These are phyloP conservation scores for Acrocephalus scirpaceus DNA, from an alignment of 2,797 vertebrate species.

Conservation along the genomic window DNA sequence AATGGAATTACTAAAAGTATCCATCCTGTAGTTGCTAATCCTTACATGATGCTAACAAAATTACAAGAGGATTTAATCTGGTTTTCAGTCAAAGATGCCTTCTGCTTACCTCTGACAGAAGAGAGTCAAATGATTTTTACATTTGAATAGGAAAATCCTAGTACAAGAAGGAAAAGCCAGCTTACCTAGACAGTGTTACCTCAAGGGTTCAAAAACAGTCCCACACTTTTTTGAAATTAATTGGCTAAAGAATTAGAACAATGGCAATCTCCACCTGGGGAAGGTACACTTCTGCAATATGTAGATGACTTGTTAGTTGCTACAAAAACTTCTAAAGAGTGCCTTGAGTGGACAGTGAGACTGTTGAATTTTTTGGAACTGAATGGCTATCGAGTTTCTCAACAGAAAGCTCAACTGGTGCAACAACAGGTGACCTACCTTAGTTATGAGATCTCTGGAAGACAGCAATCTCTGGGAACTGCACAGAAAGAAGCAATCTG, in stretches of 20 bases:
- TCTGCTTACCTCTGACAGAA: not conserved
- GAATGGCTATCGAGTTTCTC: not conserved
- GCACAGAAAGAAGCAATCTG: not conserved
- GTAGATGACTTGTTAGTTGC: not conserved
- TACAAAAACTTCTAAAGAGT: not conserved
- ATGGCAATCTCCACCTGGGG: not conserved
- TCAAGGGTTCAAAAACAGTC: not conserved
- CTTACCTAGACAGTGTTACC: not conserved
- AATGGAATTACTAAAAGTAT: not conserved
- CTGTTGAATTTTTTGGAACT: not conserved
- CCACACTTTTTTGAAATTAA: not conserved
- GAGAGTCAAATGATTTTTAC: not conserved
- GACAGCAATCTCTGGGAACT: not conserved
- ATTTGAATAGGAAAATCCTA: not conserved
- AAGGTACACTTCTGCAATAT: not conserved
- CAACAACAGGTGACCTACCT: not conserved
- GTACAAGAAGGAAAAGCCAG: not conserved
- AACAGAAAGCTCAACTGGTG: not conserved
- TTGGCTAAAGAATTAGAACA: not conserved
- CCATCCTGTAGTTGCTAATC: not conserved
- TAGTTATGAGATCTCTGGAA: not conserved
- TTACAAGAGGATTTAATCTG: not conserved
- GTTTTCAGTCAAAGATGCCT: not conserved
- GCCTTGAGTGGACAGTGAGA: not conserved
- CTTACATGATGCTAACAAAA: not conserved